Percentiles rank a stretch among this genome's conserved stretches.
These are phyloP conservation scores for Limosa lapponica DNA, from an alignment of 2,797 vertebrate genomes.

Conservation along the genomic window DNA sequence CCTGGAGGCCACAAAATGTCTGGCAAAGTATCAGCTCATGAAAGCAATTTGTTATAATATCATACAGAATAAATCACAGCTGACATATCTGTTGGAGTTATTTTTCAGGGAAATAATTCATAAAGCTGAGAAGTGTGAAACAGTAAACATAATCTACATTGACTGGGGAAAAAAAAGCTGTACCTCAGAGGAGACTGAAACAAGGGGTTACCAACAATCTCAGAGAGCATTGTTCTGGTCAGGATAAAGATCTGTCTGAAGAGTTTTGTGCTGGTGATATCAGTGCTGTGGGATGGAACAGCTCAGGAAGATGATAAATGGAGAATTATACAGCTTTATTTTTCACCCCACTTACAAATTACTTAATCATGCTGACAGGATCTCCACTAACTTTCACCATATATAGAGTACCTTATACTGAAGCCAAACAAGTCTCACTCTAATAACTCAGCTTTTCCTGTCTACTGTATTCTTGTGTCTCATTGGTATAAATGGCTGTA, in stretches of 20 bases:
- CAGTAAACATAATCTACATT: constrained; percentile 7
- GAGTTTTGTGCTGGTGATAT: not conserved
- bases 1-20: not conserved
- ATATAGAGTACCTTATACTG: not conserved
- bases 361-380: not conserved
- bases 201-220: not conserved
- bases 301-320: not conserved
- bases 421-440: not conserved
- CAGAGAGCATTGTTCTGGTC: not conserved
- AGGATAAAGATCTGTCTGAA: constrained; percentile 9
- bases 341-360: not conserved
- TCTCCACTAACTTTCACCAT: not conserved
- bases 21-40: not conserved
- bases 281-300: not conserved
- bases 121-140: constrained; percentile 29
- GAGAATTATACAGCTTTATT: not conserved
- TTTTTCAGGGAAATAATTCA: constrained; percentile 56
- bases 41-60: constrained; percentile 26
- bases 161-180: not conserved
- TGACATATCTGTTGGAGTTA: constrained; percentile 29
- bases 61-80: constrained; percentile 41
- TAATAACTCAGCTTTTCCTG: not conserved
- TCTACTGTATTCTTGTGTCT: not conserved
- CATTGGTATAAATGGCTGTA: not conserved
- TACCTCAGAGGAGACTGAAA: not conserved